Evolutionary conservation across 2,888 invertebrate species (phyloP), one percentile per base, ranked within the genome.

Genomic region (Chalcosyrphus nemorum): DNA sequence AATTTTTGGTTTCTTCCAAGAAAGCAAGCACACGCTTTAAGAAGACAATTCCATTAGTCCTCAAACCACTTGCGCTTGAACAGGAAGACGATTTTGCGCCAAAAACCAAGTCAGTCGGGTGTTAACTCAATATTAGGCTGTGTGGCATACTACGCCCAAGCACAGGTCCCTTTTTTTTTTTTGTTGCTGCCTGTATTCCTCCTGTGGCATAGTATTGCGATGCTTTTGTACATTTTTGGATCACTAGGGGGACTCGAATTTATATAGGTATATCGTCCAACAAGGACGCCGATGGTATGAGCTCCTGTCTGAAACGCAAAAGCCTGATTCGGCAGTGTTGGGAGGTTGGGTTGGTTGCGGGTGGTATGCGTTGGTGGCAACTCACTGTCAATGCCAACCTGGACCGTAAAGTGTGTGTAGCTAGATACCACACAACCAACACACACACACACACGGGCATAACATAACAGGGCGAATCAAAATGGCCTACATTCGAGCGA

Each of bases 31-130:
- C 57, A 76, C 24, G 84, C 74, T 71, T 84, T 75, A 84, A 84
- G 80, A 75, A 35, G 74, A 80, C 80, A 74, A 84, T 75, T 75
- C 78, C 68, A 80, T 68, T 65, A 81, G 54, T 32, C 57, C 84
- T 50, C 84, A 75, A 80, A 72, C 81, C 43, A 0, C 4, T 21
- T 11, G n/a, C 17, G n/a, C n/a, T n/a, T n/a, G 29, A 7, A 1
- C 32, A 63, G 15, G 61, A 61, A 43, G 45, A 59, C 27, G 70
- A 59, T 43, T 87, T 87, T 86, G 86, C 87, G 86, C 86, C 82
- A 81, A 86, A 87, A 88, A 89, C 86, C 87, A 87, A 88, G 88
- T 88, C 87, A 87, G 81, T 86, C 85, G 86, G 86, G 86, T 87
- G 88, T 87, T 86, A 86, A 86, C 77, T 85, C 85, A 86, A 81